Base-by-base conservation (phyloP, 1,140 invertebrate genomes). In the Triops cancriformis region DNA sequence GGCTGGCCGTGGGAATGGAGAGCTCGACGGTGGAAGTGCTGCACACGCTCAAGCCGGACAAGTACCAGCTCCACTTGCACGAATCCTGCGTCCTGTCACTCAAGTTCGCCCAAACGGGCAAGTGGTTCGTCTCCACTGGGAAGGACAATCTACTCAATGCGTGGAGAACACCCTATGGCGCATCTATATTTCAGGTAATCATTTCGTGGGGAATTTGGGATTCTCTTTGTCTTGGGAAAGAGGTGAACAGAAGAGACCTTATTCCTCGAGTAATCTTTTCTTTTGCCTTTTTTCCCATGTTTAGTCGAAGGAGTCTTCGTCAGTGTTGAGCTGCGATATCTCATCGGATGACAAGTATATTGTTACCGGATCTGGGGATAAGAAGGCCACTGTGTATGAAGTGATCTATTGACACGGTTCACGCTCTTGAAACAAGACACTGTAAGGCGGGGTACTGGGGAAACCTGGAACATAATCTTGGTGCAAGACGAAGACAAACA, bases 91-190 rank as follows among this genome's bases (percentile, higher is more conserved):
- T 99, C n/a, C 88, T 99, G 14, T 98, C 97, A 76, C 88, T 99
- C 78, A 91, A 96, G 82, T 99, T 99, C 87, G 96, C 98, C 43
- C 91, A 94, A 31, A 95, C 93, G 85, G 97, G 97, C 80, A 98
- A 99, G 86, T 99, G 97, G 97, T 99, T 99, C 86, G 95, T 98
- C 75, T 97, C 95, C 43, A 99, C 98, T 3, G 98, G 98, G 79
- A 99, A 99, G 86, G 98, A 99, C 83, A 98, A 99, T 87, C 88
- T 98, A 81, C 88, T 99, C 45, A 98, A 99, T 86, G 96, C 95
- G 45, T 99, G 97, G 97, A 89, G 97, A 83, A 98, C 97, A 81
- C 98, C 98, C 1, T 98, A 98, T 84, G 98, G 98, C 78, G 96
- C 96, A 79, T 97, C 94, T 82, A 97, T 99, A 88, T 98, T 99